A percentile compares a stretch with the other conserved stretches of the same genome.
These are phyloP conservation scores for Drosophila busckii DNA, from an alignment of 1,140 invertebrate species.

Conservation along the genomic window DNA sequence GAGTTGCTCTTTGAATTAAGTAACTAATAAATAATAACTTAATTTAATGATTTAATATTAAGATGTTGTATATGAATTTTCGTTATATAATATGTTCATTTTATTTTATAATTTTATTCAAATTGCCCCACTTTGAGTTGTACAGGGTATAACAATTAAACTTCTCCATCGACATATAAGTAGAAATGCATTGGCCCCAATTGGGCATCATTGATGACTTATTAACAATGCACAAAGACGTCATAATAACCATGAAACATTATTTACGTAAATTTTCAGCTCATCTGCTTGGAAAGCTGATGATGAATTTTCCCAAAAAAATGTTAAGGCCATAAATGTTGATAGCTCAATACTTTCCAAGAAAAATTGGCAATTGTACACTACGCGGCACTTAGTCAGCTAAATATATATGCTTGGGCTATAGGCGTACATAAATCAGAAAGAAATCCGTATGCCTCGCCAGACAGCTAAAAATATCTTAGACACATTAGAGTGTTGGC, in stretches of 20 bases:
- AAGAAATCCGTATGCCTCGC: neutral
- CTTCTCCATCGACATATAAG: conserved; percentile 12
- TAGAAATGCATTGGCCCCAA: conserved; percentile 41
- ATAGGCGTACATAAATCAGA: conserved; percentile 26
- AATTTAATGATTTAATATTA: too few relatives aligned
- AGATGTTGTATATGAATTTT: too few relatives aligned
- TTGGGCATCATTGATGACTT: conserved; percentile 22
- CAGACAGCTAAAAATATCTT: conserved; percentile 51
- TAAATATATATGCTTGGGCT: conserved; percentile 12
- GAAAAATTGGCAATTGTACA: conserved; percentile 36
- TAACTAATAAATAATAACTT: too few relatives aligned
- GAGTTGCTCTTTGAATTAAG: too few relatives aligned
- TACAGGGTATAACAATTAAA: too few relatives aligned
- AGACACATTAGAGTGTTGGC: conserved; percentile 44
- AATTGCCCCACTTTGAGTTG: too few relatives aligned
- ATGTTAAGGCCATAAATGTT: too few relatives aligned
- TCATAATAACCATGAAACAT: conserved; percentile 22
- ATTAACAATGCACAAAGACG: too few relatives aligned
- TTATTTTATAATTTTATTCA: too few relatives aligned
- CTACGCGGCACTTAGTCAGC: neutral
- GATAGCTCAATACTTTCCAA: conserved; percentile 44
- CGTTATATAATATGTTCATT: too few relatives aligned
- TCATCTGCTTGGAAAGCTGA: conserved; percentile 43
- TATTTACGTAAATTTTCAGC: conserved; percentile 45
- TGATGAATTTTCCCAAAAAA: too few relatives aligned